phyloP scores from a whole-genome alignment of 2,113 vertebrate genomes.

The Prochilodus magdalenae region DNA sequence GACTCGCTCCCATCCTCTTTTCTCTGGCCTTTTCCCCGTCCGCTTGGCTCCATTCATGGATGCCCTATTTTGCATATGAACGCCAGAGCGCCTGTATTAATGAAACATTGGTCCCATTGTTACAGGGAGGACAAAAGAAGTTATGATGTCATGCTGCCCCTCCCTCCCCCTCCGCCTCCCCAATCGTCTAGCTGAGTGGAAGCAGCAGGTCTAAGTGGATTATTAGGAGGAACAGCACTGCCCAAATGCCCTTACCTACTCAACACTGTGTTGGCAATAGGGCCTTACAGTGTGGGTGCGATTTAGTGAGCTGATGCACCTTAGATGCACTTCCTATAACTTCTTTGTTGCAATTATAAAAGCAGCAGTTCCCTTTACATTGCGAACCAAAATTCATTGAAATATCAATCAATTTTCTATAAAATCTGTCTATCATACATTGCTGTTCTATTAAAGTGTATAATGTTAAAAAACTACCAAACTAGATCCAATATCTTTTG shows the following conservation, averaged over 20 bases:
- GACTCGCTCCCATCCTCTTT: conserved; percentile 7
- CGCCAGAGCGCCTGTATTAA: conserved; percentile 51
- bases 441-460: neutral
- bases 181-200: conserved; percentile 21
- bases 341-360: too few relatives aligned
- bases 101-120: conserved; percentile 59
- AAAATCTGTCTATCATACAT: neutral
- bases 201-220: conserved; percentile 35
- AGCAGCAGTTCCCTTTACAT: too few relatives aligned
- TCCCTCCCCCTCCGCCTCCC: neutral
- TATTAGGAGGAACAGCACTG: conserved; percentile 30
- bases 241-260: conserved; percentile 27
- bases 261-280: neutral
- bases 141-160: conserved; percentile 52
- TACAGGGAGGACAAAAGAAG: conserved; percentile 57
- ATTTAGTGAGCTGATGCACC: neutral
- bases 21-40: conserved; percentile 27
- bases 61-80: conserved; percentile 56
- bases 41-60: conserved; percentile 50
- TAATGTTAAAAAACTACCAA: too few relatives aligned
- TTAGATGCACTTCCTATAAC: too few relatives aligned
- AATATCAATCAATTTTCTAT: neutral
- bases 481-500: too few relatives aligned
- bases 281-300: neutral
- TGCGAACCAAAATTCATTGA: too few relatives aligned